phyloP scores from a whole-genome alignment of 1,140 invertebrate species.

The Venturia canescens region DNA sequence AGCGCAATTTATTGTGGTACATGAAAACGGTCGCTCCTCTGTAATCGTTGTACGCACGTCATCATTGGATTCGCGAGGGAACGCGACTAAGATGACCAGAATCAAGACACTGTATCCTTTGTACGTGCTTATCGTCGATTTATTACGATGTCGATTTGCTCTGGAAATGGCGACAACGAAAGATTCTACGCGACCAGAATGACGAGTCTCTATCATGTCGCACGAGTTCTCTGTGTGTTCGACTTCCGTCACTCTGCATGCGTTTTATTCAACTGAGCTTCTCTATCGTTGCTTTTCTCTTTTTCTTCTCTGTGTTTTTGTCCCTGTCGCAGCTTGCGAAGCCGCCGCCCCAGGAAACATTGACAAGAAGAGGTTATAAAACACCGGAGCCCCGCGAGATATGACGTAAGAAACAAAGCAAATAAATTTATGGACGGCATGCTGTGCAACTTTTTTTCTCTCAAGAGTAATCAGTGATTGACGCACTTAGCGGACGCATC shows the following conservation, averaged over 20 bases:
- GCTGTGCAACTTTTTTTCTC: background rate
- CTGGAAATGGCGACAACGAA: background rate
- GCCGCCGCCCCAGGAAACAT: constrained; percentile 8
- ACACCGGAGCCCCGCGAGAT: background rate
- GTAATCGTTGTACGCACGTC: constrained; percentile 13
- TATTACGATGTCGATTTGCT: constrained; percentile 42
- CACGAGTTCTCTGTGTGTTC: background rate
- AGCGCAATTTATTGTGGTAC: background rate
- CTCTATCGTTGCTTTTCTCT: background rate
- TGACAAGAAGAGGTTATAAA: constrained; percentile 20
- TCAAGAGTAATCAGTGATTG: constrained; percentile 31
- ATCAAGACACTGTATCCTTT: constrained; percentile 34
- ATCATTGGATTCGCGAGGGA: background rate
- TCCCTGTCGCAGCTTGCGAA: background rate
- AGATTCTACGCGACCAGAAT: background rate
- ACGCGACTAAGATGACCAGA: background rate
- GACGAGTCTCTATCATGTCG: constrained; percentile 14
- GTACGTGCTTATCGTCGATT: constrained; percentile 40
- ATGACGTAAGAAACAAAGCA: constrained; percentile 25
- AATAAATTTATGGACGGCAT: constrained; percentile 13
- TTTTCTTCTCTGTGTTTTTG: background rate
- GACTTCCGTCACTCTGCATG: constrained; percentile 34
- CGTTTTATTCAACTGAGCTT: background rate
- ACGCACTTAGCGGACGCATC: constrained; percentile 11
- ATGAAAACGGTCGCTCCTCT: constrained; percentile 12